A percentile compares a stretch with the other conserved stretches of the same genome.
Evolutionary conservation across 2,888 invertebrate species (phyloP).

Genomic region (Rotaria sp.): DNA sequence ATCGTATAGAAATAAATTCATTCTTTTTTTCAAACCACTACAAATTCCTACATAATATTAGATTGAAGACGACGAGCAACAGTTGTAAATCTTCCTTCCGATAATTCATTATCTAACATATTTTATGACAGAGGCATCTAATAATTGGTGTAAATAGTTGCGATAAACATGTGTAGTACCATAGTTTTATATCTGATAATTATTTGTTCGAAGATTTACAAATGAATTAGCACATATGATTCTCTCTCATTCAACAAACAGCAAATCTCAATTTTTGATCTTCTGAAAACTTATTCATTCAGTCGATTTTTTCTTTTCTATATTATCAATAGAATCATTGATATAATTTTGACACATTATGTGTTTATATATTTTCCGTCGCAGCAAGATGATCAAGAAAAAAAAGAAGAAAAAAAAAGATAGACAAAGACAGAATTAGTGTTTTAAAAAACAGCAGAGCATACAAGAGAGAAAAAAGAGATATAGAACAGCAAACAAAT

Average conservation of each 20-base stretch:
- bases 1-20: too few species aligned
- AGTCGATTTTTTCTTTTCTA: too few species aligned
- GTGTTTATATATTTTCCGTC: slow-evolving; percentile 21
- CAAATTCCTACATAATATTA: too few species aligned
- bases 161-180: neutral
- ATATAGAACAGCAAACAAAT: slow-evolving; percentile 17
- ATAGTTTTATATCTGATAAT: neutral
- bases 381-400: neutral
- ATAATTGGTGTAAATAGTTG: neutral
- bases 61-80: too few species aligned
- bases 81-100: neutral
- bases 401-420: neutral
- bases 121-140: neutral
- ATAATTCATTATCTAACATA: neutral
- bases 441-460: slow-evolving; percentile 22
- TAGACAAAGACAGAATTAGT: neutral
- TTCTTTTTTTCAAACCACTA: too few species aligned
- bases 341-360: neutral
- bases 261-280: too few species aligned
- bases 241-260: too few species aligned
- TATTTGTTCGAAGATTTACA: too few species aligned
- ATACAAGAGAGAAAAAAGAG: neutral
- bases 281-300: too few species aligned
- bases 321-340: neutral
- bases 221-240: too few species aligned